Conservation (phyloP, 2,797 vertebrate genomes). For the Muscicapa striata region DNA sequence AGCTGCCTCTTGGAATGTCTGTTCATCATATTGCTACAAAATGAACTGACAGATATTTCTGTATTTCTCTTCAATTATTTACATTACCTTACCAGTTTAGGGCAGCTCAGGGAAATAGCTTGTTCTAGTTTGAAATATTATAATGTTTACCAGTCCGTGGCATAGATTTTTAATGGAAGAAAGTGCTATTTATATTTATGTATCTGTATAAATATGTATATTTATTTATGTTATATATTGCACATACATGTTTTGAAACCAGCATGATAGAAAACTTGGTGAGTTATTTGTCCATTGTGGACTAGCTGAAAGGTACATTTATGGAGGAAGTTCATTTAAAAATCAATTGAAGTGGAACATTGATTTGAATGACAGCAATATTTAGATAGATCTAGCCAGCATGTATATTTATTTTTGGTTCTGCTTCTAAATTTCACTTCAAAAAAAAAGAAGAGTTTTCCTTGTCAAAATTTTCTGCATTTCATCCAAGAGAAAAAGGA, state of each 20-base stretch:
- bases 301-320: neutral
- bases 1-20: neutral
- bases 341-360: neutral
- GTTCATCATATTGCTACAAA: neutral
- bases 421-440: neutral
- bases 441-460: neutral
- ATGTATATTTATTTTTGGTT: neutral
- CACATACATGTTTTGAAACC: neutral
- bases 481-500: neutral
- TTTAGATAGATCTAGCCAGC: neutral
- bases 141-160: neutral
- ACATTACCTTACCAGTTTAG: neutral
- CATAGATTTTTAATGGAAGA: neutral
- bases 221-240: neutral
- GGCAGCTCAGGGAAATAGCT: neutral
- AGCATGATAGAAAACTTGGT: neutral
- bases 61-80: slow-evolving; percentile 2
- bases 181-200: neutral
- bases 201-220: neutral
- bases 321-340: neutral
- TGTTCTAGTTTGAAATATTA: neutral
- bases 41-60: neutral
- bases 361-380: neutral
- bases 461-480: neutral
- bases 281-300: neutral